Base-by-base conservation (phyloP, 1,140 invertebrate genomes). In the Sycophila sp. region DNA sequence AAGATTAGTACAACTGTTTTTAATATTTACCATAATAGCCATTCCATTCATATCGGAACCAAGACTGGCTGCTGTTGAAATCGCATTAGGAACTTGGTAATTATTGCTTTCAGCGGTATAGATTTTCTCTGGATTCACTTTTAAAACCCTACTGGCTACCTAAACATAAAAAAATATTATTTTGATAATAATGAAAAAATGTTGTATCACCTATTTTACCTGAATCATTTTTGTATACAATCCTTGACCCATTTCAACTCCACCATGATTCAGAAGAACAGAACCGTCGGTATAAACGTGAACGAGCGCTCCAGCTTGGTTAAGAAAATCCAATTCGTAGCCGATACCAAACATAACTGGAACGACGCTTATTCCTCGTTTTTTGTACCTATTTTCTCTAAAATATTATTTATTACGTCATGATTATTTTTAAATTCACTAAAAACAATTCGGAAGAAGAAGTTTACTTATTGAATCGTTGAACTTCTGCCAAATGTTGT, bases 211-310 rank as follows among this genome's bases (percentile, higher is more conserved):
- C n/a, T 5, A 38, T 28, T 2, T 10, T 51, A 91, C 90, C 89
- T 98, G 95, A 68, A 97, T 92, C 92, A 97, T 96, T 87, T 98
- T 98, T 0, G 95, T 98, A 77, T 98, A 94, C 0, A 98, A 84
- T 2, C 97, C 97, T 87, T 98, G 97, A 0, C 97, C 97, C 93
- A 98, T 98, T 89, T 99, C 97, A 17, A 93, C 93, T 17, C 96
- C 97, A 45, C 94, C 95, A 81, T 98, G 96, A 30, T 91, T 91
- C n/a, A 99, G 77, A 3, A 98, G 87, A 4, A 98, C 94, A 0
- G 96, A 96, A 1, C 97, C 97, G 87, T 99, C 97, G 0, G 85
- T 88, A 78, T 98, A 98, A 22, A 98, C 88, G 22, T 95, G 89
- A n/a, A 98, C 88, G 19, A 98, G 85, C 4, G 96, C 94, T 36